Base-by-base conservation (phyloP, 2,113 vertebrate genomes). In the Pseudolaguvia tuberculata region DNA sequence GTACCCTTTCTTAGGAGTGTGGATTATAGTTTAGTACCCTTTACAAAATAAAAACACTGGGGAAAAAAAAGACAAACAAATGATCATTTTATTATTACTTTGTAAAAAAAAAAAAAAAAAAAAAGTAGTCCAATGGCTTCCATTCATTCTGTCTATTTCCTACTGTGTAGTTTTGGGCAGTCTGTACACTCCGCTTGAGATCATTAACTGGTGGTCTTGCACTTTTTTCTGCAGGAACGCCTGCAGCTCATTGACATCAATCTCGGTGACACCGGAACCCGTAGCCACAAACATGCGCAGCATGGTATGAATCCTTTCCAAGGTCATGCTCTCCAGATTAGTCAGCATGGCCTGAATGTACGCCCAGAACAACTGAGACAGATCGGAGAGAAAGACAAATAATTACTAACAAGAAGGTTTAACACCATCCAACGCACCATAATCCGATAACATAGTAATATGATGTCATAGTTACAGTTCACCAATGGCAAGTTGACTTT, bases 291-390 rank as follows among this genome's bases (percentile, higher is more conserved):
- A 99, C 94, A 99, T 96, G 83, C 95, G 92, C 20, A 99, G 93
- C 97, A 99, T 99, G 79, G 94, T 93, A 90, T 97, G 95, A 69
- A 99, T 98, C 53, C 97, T 93, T 79, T 99, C 97, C 88, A 99
- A 89, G 0, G 96, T 93, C 85, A 99, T 93, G 85, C 91, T 94
- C 89, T 99, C 97, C 75, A 99, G 90, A 90, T 99, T 99, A 77
- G 97, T 99, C 85, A 99, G 90, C 97, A 99, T 99, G 35, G 96
- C 95, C 84, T 99, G 97, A 86, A 99, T 96, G 84, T 99, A 99
- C 0, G 95, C 96, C 97, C 97, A 99, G 88, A 99, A 99, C 11
- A 99, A 85, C 97, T 99, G 87, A 58, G 27, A 3, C 25, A 25
- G 13, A 65, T 53, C 20, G 53, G 5, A 18, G 10, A 61, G 35